Base-by-base conservation (phyloP, 2,797 vertebrate species). In the Cossypha dichroa region DNA sequence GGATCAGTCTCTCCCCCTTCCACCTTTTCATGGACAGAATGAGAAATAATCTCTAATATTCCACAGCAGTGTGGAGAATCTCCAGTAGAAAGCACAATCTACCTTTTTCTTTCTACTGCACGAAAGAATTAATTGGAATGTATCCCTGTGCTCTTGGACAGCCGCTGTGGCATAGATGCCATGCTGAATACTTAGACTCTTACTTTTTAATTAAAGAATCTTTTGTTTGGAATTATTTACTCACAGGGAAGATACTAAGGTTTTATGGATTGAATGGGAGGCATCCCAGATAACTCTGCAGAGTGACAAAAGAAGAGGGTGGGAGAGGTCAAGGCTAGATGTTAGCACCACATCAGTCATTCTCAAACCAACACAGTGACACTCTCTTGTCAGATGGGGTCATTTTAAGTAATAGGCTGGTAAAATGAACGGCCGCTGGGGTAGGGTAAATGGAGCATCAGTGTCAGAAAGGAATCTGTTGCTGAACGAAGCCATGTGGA, bases 311-410 rank as follows among this genome's bases (percentile, higher is more conserved):
- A 94, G 94, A 92, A 97, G 97, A 98, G 98, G 98, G 97, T 98
- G 97, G 98, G 98, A 98, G 97, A 98, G 98, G 96, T 98, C 98
- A 98, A 98, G 97, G 96, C 97, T 98, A 98, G 98, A 97, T 98
- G 98, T 98, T 99, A 98, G 97, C 99, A 99, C 99, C 98, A 98
- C 98, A 99, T 99, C 98, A 98, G 97, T 99, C 99, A 98, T 98
- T 98, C 97, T 94, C 96, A 97, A 95, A 95, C 97, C 97, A 97
- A 97, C 98, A 97, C 95, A 97, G 94, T 98, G 98, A 98, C 98
- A 99, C 41, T 34, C 88, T 98, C 97, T 97, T 99, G 98, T 98
- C 98, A 98, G 97, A 97, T 97, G 97, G 98, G 98, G 98, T 98
- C 98, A 97, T 97, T 97, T 97, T 97, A 98, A 98, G 94, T 97